Conservation (phyloP, 2,888 invertebrate species). For the Protula sp. region DNA sequence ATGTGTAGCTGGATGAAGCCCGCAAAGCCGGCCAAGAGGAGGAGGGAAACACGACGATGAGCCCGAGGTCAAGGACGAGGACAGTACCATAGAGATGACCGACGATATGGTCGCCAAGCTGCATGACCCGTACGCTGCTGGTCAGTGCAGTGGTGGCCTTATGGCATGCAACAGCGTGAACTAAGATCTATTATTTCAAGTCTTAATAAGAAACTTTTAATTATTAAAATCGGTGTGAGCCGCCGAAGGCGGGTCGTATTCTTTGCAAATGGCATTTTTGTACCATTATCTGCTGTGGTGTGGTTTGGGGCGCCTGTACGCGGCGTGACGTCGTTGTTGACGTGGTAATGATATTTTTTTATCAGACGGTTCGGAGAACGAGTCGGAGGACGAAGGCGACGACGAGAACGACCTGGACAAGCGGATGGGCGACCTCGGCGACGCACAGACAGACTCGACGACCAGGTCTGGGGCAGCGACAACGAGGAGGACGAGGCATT, state of each 20-base stretch:
- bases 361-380: slow-evolving; percentile 33
- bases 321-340: no score
- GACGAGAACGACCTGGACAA: slow-evolving; percentile 70
- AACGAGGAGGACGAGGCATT: slow-evolving; percentile 69
- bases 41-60: slow-evolving; percentile 70
- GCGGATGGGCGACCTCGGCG: slow-evolving; percentile 94
- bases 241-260: no score
- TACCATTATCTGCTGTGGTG: no score
- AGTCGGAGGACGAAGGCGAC: slow-evolving; percentile 58
- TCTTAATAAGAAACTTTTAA: no score
- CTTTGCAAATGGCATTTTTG: no score
- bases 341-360: no score
- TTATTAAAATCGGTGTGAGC: no score
- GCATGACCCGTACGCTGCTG: slow-evolving; percentile 60
- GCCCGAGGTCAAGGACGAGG: slow-evolving; percentile 45
- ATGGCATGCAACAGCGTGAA: no score
- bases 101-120: slow-evolving; percentile 89
- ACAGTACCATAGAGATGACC: slow-evolving; percentile 74
- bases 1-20: slow-evolving; percentile 69
- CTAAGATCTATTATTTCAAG: no score
- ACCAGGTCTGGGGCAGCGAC: slow-evolving; percentile 60
- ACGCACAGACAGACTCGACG: slow-evolving; percentile 55
- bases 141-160: no score
- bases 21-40: slow-evolving; percentile 71
- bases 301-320: no score